Percentiles rank a stretch among this genome's conserved stretches.
Evolutionary conservation across 2,888 invertebrate species (phyloP).

Genomic region (Argyresthia albistria): DNA sequence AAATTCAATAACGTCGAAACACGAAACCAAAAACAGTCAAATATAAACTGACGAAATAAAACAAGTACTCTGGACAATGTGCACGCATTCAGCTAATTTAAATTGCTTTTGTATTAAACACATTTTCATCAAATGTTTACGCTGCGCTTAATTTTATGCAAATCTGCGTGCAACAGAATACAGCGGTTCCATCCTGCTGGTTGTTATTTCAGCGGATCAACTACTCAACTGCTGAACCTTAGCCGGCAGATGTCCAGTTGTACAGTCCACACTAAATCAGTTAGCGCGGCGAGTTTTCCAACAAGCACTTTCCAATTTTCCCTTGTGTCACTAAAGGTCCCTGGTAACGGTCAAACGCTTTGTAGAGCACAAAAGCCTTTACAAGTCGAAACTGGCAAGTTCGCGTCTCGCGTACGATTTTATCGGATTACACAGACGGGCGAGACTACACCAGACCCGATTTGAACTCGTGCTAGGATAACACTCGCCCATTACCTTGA

Average conservation of each 20-base stretch:
- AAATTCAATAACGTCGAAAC: no score
- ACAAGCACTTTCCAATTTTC: constrained; percentile 2
- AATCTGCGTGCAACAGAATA: background rate
- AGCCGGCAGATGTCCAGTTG: no score
- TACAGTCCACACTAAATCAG: background rate
- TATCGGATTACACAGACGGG: constrained; percentile 24
- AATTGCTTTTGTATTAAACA: constrained; percentile 4
- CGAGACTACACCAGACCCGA: constrained; percentile 13
- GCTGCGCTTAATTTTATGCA: constrained; percentile 6
- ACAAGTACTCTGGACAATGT: no score
- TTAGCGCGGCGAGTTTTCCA: background rate
- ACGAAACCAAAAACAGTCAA: no score
- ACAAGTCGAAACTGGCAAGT: constrained; percentile 3
- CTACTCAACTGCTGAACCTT: background rate
- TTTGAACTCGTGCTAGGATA: background rate
- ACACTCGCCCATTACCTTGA: background rate
- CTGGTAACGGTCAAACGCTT: constrained; percentile 31
- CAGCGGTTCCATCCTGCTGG: background rate
- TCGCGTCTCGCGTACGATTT: constrained; percentile 16
- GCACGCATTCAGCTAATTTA: constrained; percentile 5
- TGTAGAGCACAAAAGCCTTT: constrained; percentile 14
- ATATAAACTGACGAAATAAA: no score
- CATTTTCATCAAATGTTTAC: constrained; percentile 6
- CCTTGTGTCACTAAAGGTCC: background rate
- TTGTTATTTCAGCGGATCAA: background rate